Conservation (phyloP, 2,797 vertebrate genomes). For the Bradypodion ventrale region DNA sequence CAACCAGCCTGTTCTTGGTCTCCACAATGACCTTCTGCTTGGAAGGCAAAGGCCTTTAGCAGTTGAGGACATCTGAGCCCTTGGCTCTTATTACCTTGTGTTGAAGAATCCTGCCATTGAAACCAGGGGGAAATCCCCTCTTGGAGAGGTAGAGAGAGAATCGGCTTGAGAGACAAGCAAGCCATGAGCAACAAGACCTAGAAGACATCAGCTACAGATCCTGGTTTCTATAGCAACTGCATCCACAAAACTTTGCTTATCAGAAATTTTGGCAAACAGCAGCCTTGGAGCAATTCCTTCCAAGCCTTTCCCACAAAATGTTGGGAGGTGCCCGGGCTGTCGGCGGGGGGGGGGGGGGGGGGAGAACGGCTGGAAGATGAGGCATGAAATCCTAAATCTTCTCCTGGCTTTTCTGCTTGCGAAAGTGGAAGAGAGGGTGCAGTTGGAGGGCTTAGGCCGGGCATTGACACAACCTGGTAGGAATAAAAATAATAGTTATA, state of each 20-base stretch:
- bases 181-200: constrained; percentile 23
- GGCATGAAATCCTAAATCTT: too few species aligned
- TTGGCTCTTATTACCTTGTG: constrained; percentile 39
- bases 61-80: constrained; percentile 48
- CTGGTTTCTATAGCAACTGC: constrained; percentile 61
- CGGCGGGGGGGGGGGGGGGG: too few species aligned
- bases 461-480: too few species aligned
- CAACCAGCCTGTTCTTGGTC: constrained; percentile 50
- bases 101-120: constrained; percentile 13
- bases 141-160: constrained; percentile 11
- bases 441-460: too few species aligned
- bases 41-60: constrained; percentile 41
- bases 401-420: too few species aligned
- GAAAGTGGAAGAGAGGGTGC: too few species aligned
- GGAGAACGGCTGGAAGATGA: too few species aligned
- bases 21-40: constrained; percentile 34
- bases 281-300: not conserved
- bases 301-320: not conserved
- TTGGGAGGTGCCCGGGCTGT: not conserved
- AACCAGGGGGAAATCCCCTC: constrained; percentile 47
- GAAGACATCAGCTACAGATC: constrained; percentile 7
- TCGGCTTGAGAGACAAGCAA: not conserved
- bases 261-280: constrained; percentile 19
- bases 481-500: too few species aligned
- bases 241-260: constrained; percentile 53